Conservation (phyloP, 2,797 vertebrate species). For the Hydrocynus forskahlii region DNA sequence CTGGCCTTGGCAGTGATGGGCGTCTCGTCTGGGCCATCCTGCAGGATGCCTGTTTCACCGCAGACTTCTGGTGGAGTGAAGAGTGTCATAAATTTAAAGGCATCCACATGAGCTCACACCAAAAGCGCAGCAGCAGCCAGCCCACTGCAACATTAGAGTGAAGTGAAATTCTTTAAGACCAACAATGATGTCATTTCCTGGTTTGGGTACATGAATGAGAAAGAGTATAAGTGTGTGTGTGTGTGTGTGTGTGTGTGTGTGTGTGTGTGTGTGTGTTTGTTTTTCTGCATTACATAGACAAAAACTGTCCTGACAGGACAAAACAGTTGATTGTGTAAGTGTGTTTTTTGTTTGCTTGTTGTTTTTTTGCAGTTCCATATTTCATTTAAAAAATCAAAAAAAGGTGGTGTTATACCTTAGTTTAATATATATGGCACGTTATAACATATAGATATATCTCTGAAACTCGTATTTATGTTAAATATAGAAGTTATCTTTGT, state of each 20-base stretch:
- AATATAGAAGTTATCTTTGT: too few species aligned
- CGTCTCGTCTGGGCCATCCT: constrained; percentile 48
- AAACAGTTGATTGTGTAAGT: too few species aligned
- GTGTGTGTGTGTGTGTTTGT: too few species aligned
- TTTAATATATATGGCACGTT: too few species aligned
- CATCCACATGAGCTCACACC: constrained; percentile 53
- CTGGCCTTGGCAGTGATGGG: constrained; percentile 49
- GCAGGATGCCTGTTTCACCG: constrained; percentile 43
- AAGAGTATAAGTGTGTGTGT: constrained; percentile 11
- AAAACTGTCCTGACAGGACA: too few species aligned
- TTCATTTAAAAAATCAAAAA: too few species aligned
- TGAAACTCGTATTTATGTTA: too few species aligned
- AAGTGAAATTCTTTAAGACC: constrained; percentile 47
- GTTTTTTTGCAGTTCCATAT: too few species aligned
- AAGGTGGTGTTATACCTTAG: too few species aligned
- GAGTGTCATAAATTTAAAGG: constrained; percentile 57
- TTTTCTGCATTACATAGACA: too few species aligned
- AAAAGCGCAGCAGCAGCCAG: constrained; percentile 52
- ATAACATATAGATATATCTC: too few species aligned
- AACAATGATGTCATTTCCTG: constrained; percentile 62
- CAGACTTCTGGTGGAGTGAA: constrained; percentile 58
- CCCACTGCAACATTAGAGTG: constrained; percentile 42
- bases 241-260: neutral
- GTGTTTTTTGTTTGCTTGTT: too few species aligned
- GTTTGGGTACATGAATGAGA: constrained; percentile 45